These are phyloP conservation scores for Tenthredo mesomela DNA, from an alignment of 2,888 invertebrate species.

Conservation along the genomic window DNA sequence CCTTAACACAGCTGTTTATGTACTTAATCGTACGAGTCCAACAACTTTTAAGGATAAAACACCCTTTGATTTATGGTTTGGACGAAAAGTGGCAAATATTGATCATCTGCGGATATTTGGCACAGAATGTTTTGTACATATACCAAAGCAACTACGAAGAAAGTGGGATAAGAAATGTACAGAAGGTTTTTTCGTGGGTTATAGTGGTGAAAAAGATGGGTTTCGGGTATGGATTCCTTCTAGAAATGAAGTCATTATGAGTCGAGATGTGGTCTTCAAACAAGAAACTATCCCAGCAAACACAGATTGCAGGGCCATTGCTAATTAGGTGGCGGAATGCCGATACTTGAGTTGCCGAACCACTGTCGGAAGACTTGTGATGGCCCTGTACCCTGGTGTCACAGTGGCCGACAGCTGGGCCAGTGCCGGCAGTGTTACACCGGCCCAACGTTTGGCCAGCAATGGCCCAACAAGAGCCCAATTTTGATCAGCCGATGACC, in stretches of 20 bases:
- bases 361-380: too few relatives aligned
- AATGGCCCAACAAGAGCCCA: too few relatives aligned
- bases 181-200: conserved; percentile 66
- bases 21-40: conserved; percentile 69
- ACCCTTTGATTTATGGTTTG: conserved; percentile 67
- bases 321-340: too few relatives aligned
- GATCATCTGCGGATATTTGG: conserved; percentile 63
- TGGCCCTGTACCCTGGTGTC: too few relatives aligned
- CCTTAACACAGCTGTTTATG: conserved; percentile 69
- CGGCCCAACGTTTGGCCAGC: too few relatives aligned
- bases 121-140: conserved; percentile 65
- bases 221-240: conserved; percentile 64
- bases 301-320: too few relatives aligned
- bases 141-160: conserved; percentile 65
- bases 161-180: conserved; percentile 57
- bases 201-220: conserved; percentile 63
- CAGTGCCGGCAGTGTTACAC: too few relatives aligned
- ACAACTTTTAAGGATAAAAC: conserved; percentile 61
- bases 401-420: too few relatives aligned
- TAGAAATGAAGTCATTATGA: conserved; percentile 21
- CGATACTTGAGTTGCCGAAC: too few relatives aligned
- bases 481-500: too few relatives aligned
- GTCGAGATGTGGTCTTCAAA: conserved; percentile 52
- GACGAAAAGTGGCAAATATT: conserved; percentile 53
- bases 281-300: too few relatives aligned